Evolutionary conservation across 2,797 vertebrate genomes (phyloP), one percentile per base, ranked within the genome.

Genomic region (Cercopithecus hamlyni): DNA sequence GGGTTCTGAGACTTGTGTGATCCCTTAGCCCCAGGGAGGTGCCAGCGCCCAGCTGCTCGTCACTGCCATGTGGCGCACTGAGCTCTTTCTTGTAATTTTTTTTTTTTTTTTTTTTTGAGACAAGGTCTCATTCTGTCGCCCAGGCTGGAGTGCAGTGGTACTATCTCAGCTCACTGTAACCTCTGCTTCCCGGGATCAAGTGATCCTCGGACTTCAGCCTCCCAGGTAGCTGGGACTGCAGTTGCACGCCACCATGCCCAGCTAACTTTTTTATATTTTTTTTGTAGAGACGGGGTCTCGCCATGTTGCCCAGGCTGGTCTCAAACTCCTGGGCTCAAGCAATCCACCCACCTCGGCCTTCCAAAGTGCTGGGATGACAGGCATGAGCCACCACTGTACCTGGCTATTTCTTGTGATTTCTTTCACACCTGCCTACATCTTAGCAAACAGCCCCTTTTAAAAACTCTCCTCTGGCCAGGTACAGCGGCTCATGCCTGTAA

Each of bases 1-100:
- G 57, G 30, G 72, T 48, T 76, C 70, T 41, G 41, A 58, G 10
- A 67, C 22, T n/a, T 41, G 36, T 48, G 67, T 0, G 2, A 77
- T 19, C 15, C 39, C 72, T 43, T 33, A 12, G 15, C 43, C 43
- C 24, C 72, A 76, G 27, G 50, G 27, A 64, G 30, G n/a, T 27
- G 39, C 26, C 58, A 20, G 41, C 0, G 2, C n/a, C n/a, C 61
- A 64, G 75, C 36, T 26, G 55, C 45, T n/a, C 2, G 7, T 33
- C 39, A 4, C 26, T 12, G 19, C 0, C 4, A 2, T 55, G 48
- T 55, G 45, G 14, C 0, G 0, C 9, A 15, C 4, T 41, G 27
- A 67, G 30, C 3, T 12, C 20, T 77, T 15, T 36, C 58, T 36
- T 27, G 15, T 5, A 17, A 17, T 33, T 64, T 64, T 33, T 64